Conservation (phyloP, 2,888 invertebrate species). For the Seladonia tumulorum region DNA sequence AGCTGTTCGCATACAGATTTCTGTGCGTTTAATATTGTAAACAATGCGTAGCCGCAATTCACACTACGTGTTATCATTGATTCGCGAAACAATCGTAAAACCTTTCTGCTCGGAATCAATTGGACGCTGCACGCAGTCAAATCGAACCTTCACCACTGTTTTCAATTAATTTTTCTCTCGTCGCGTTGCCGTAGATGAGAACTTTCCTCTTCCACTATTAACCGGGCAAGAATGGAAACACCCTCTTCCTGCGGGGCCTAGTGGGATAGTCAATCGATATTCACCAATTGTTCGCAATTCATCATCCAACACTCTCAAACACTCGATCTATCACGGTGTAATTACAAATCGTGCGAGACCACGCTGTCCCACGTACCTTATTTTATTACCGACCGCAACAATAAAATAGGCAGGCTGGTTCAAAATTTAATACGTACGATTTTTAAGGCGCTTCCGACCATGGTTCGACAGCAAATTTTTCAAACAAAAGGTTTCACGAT, state of each 20-base stretch:
- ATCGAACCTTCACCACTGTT: neutral
- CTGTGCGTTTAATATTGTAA: neutral
- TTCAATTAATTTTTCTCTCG: neutral
- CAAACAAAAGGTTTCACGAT: no score
- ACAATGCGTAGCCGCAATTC: neutral
- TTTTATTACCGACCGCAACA: neutral
- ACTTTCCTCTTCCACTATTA: neutral
- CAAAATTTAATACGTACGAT: no score
- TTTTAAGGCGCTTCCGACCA: no score
- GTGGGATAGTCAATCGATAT: slow-evolving; percentile 1
- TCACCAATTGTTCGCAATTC: slow-evolving; percentile 6
- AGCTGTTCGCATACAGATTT: neutral
- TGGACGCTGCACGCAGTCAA: neutral
- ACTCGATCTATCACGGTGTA: neutral
- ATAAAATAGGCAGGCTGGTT: neutral
- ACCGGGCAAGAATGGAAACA: neutral
- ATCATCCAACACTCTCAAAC: neutral
- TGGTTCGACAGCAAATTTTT: no score
- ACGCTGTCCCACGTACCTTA: neutral
- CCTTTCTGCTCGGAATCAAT: neutral
- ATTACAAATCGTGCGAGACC: neutral
- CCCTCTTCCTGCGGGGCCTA: neutral
- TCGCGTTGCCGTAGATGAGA: neutral
- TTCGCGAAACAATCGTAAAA: neutral
- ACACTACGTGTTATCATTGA: neutral